Base-by-base conservation (phyloP, 2,797 vertebrate genomes). In the Mormyrops boulengeri region DNA sequence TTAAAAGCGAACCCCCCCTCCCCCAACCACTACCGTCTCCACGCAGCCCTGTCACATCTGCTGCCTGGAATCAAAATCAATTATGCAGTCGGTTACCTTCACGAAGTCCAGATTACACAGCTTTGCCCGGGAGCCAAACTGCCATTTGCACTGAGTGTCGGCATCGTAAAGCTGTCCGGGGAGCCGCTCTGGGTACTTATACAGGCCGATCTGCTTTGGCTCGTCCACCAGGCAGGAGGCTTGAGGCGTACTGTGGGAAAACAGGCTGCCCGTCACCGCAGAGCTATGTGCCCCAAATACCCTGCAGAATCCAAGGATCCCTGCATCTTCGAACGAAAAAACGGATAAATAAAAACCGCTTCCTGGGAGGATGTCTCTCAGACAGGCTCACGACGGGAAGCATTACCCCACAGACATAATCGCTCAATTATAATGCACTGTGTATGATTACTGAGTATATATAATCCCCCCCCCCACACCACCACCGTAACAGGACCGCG, bases 121-220 rank as follows among this genome's bases (percentile, higher is more conserved):
- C 93, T 98, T 98, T 91, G 98, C 98, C 93, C 97, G 98, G 91
- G 97, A 95, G 94, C 98, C 99, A 92, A 99, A 99, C 92, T 99
- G 98, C 99, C 98, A 99, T 94, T 99, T 99, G 97, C 99, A 99
- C 94, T 99, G 99, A 0, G 96, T 99, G 95, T 99, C 97, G 0
- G 97, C 98, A 55, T 99, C 96, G 1, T 99, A 99, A 89, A 99
- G 96, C 96, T 99, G 98, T 47, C 98, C 98, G 0, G 98, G 98
- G 30, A 99, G 97, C 92, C 97, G 97, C 90, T 98, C 97, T 0
- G 98, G 98, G 92, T 97, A 99, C 93, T 97, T 97, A 95, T 98
- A 99, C 93, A 97, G 97, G 91, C 97, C 98, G 12, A 97, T 96
- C 95, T 98, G 97, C 94, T 97, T 98, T 73, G 99, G 98, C 93